Evolutionary conservation across 2,113 vertebrate genomes (phyloP).

Genomic region (Spea multiplicata): DNA sequence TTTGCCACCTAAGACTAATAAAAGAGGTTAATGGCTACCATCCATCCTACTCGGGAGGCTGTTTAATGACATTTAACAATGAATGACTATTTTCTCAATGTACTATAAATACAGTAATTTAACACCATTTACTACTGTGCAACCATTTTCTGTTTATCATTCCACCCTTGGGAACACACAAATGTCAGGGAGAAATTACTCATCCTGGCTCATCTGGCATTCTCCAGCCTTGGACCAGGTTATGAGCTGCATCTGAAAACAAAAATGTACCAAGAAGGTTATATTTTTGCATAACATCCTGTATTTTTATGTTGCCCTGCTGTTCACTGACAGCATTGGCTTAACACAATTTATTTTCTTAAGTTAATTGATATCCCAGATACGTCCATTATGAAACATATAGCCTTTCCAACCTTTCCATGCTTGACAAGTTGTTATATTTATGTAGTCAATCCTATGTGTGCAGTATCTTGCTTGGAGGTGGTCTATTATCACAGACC

Average conservation of each 20-base stretch:
- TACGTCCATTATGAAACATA: conserved; percentile 87
- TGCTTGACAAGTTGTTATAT: conserved; percentile 90
- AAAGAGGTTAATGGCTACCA: conserved; percentile 42
- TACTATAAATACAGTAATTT: conserved; percentile 48
- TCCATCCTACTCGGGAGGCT: conserved; percentile 37
- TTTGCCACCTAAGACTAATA: conserved; percentile 45
- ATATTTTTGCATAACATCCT: conserved; percentile 87
- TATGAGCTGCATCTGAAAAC: conserved; percentile 83
- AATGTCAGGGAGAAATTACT: conserved; percentile 59
- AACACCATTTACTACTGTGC: conserved; percentile 46
- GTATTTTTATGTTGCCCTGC: conserved; percentile 84
- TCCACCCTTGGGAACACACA: conserved; percentile 58
- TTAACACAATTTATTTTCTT: conserved; percentile 70
- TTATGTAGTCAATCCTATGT: conserved; percentile 81
- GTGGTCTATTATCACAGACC: conserved; percentile 82
- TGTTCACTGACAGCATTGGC: conserved; percentile 78
- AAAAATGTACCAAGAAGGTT: conserved; percentile 72
- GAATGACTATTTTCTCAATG: conserved; percentile 35
- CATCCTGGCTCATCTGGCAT: conserved; percentile 56
- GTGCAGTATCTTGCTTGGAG: conserved; percentile 79
- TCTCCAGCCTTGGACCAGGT: conserved; percentile 69
- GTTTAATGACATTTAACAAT: conserved; percentile 40
- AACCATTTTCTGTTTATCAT: conserved; percentile 52
- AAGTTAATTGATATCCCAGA: conserved; percentile 98
- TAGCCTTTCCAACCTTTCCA: conserved; percentile 78